These are phyloP conservation scores for cat (Felis catus) DNA, from an alignment of 2,113 vertebrate species.

Conservation along the genomic window DNA sequence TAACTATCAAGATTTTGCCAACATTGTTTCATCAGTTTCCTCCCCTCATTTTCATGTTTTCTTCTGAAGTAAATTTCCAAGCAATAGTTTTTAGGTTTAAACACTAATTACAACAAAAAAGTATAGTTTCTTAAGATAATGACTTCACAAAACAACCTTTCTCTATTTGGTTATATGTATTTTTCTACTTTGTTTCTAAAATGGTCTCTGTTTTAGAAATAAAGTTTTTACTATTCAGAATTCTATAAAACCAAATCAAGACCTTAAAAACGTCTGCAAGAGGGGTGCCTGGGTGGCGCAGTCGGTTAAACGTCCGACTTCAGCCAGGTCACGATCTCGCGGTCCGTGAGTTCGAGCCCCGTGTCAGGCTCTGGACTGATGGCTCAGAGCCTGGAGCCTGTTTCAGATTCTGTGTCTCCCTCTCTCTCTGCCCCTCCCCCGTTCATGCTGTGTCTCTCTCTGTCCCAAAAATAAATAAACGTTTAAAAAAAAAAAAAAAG, in stretches of 20 bases:
- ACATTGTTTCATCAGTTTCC: not conserved
- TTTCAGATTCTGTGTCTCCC: too few species aligned
- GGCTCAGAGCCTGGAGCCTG: too few species aligned
- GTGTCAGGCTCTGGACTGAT: too few species aligned
- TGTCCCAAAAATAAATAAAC: too few species aligned
- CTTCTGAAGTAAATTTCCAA: not conserved
- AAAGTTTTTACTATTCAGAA: not conserved
- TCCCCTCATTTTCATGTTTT: not conserved
- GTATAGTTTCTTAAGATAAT: not conserved
- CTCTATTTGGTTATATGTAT: not conserved
- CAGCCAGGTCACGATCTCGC: too few species aligned
- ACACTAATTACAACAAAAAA: conserved; percentile 5
- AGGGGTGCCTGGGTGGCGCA: not conserved
- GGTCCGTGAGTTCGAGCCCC: too few species aligned
- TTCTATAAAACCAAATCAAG: not conserved
- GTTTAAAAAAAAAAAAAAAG: not conserved
- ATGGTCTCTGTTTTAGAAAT: conserved; percentile 15
- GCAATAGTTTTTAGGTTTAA: not conserved
- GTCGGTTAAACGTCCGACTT: too few species aligned
- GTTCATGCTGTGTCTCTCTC: too few species aligned
- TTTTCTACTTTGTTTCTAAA: not conserved
- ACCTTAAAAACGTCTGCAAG: not conserved
- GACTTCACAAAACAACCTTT: not conserved
- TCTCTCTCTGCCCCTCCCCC: too few species aligned
- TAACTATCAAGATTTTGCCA: not conserved